Evolutionary conservation across 30 jellyfish, hydroid and myxozoan genomes (phyloP).

Genomic region (Cassiopea xamachana): DNA sequence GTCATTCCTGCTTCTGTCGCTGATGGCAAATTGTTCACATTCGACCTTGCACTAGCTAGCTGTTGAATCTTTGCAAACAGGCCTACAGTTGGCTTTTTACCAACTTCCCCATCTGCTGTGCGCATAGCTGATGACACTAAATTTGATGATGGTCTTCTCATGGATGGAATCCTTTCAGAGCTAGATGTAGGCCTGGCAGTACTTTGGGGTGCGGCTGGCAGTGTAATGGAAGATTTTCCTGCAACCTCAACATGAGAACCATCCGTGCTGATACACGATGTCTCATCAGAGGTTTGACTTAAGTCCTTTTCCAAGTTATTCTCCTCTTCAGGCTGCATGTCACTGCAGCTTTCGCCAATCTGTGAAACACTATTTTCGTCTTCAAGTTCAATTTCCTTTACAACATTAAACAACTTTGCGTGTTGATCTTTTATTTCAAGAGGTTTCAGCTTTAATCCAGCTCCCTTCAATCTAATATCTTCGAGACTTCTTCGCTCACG

Average conservation of each 20-base stretch:
- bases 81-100: constrained; percentile 32
- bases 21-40: not conserved
- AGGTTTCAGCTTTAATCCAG: not conserved
- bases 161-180: not conserved
- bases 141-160: constrained; percentile 37
- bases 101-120: constrained; percentile 27
- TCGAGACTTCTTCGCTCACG: not conserved
- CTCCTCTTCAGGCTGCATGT: not conserved
- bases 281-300: not conserved
- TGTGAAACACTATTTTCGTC: not conserved
- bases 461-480: not conserved
- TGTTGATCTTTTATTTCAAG: not conserved
- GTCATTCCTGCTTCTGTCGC: not conserved
- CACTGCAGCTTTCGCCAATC: not conserved
- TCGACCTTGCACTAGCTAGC: constrained; percentile 15
- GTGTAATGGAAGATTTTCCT: not conserved
- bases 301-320: not conserved
- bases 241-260: not conserved
- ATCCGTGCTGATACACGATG: not conserved
- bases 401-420: not conserved
- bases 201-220: not conserved
- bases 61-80: constrained; percentile 50
- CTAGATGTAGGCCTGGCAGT: no score
- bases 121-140: constrained; percentile 46
- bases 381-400: not conserved